Percentiles rank a stretch among this genome's conserved stretches.
phyloP scores from a whole-genome alignment of 2,797 vertebrate species.

The Bryconaethiops microstoma region DNA sequence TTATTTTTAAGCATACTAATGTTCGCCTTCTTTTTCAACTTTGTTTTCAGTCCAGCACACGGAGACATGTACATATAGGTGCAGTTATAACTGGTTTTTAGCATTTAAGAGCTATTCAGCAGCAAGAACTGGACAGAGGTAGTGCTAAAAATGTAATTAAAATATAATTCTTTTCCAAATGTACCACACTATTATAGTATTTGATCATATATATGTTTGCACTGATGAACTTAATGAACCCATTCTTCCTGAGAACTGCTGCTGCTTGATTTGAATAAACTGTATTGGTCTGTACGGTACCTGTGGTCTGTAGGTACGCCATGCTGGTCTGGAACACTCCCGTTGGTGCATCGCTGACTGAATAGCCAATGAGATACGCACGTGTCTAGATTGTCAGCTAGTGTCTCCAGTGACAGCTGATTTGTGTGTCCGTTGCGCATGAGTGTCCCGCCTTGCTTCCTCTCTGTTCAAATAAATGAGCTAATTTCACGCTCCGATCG shows the following conservation, averaged over 20 bases:
- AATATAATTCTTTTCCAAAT: background rate
- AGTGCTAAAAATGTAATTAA: too few relatives aligned
- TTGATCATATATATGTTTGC: background rate
- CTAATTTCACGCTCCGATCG: conserved; percentile 74
- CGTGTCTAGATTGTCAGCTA: conserved; percentile 33
- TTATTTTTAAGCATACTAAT: background rate
- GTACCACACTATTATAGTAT: background rate
- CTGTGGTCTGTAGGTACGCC: background rate
- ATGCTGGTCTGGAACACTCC: background rate
- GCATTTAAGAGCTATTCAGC: too few relatives aligned
- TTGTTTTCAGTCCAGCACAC: background rate
- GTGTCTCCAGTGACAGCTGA: conserved; percentile 62
- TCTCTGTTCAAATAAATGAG: conserved; percentile 72
- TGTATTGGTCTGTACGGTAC: background rate
- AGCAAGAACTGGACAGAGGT: too few relatives aligned
- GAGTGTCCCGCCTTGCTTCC: conserved; percentile 57
- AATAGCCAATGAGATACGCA: conserved; percentile 47
- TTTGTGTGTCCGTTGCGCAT: conserved; percentile 61
- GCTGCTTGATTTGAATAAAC: background rate
- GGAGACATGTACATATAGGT: background rate
- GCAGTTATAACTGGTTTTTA: background rate
- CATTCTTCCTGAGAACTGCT: background rate
- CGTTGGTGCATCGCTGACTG: conserved; percentile 31
- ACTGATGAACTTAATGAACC: background rate
- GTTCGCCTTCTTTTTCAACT: background rate